Base-by-base conservation (phyloP, 2,797 vertebrate species). In the Tenualosa thibaudeaui region DNA sequence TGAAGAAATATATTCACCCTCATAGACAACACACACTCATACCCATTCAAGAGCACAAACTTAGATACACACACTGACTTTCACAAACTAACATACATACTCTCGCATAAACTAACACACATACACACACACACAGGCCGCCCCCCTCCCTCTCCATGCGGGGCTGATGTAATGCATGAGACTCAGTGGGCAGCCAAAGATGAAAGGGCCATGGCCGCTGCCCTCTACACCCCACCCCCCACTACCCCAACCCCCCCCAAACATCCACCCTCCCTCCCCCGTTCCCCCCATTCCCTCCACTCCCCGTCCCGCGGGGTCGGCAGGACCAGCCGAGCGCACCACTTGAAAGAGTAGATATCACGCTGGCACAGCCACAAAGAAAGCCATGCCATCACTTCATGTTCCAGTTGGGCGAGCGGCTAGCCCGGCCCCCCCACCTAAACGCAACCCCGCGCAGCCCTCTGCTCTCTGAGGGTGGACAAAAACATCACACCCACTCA, bases 111-210 rank as follows among this genome's bases (percentile, higher is more conserved):
- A 13, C 51, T 19, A 37, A 37, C 82, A 85, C 13, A 81, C 68
- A 88, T 82, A 3, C 68, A 83, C 82, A 58, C 62, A 50, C 81
- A 37, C 78, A 83, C 85, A 81, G 31, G 31, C 31, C 31, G 85
- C 84, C n/a, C 60, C 5, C 24, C 24, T 81, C 60, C 65, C 19
- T 83, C 84, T 24, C 40, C 75, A 86, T 84, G 68, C 82, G 81
- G 82, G 86, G 85, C 88, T 92, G 91, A 92, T 93, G 93, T 93
- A 93, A 93, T 90, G 90, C 89, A 91, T 91, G 90, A 86, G 83
- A 86, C 85, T 85, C 83, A 37, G 84, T 62, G 58, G 6, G 24
- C n/a, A 49, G 85, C 81, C 43, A 54, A 85, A 85, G 93, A 93
- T 93, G 90, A 94, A 94, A 93, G 90, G 87, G 86, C 86, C 86